Evolutionary conservation across 2,888 invertebrate genomes (phyloP).

Genomic region (Phlogophora meticulosa): DNA sequence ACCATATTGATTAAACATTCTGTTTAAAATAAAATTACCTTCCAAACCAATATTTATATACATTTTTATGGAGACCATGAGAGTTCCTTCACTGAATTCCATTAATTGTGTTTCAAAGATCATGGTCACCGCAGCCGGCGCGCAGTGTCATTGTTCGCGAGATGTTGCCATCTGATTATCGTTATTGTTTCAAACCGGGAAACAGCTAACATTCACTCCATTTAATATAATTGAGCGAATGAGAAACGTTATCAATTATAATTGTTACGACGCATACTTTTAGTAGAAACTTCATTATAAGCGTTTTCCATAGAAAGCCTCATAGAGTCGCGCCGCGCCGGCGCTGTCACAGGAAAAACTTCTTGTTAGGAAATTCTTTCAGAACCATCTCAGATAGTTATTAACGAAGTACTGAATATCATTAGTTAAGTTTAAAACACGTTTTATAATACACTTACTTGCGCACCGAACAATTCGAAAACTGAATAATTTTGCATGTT

Average conservation of each 20-base stretch:
- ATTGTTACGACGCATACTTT: slow-evolving; percentile 78
- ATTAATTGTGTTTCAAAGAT: not conserved
- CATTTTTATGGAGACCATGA: not conserved
- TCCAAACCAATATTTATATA: not conserved
- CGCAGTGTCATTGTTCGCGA: slow-evolving; percentile 88
- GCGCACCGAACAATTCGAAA: slow-evolving; percentile 20
- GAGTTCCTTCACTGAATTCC: not conserved
- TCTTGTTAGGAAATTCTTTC: slow-evolving; percentile 30
- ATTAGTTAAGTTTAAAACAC: not conserved
- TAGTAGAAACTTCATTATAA: slow-evolving; percentile 71
- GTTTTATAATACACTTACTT: slow-evolving; percentile 7
- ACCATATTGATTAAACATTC: too few relatives aligned
- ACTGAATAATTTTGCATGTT: slow-evolving; percentile 31
- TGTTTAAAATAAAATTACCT: too few relatives aligned
- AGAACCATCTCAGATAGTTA: slow-evolving; percentile 13
- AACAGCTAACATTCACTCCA: slow-evolving; percentile 87
- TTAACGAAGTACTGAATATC: not conserved
- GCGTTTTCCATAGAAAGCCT: slow-evolving; percentile 66
- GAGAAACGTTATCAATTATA: slow-evolving; percentile 89
- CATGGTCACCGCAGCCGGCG: slow-evolving; percentile 77
- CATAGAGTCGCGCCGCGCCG: slow-evolving; percentile 21
- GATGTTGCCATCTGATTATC: slow-evolving; percentile 86
- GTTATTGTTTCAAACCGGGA: slow-evolving; percentile 89
- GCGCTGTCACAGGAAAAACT: slow-evolving; percentile 25
- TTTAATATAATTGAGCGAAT: slow-evolving; percentile 89